Percentiles rank a stretch among this genome's conserved stretches.
phyloP scores from a whole-genome alignment of 2,113 vertebrate genomes.

The Odontophorus gujanensis region DNA sequence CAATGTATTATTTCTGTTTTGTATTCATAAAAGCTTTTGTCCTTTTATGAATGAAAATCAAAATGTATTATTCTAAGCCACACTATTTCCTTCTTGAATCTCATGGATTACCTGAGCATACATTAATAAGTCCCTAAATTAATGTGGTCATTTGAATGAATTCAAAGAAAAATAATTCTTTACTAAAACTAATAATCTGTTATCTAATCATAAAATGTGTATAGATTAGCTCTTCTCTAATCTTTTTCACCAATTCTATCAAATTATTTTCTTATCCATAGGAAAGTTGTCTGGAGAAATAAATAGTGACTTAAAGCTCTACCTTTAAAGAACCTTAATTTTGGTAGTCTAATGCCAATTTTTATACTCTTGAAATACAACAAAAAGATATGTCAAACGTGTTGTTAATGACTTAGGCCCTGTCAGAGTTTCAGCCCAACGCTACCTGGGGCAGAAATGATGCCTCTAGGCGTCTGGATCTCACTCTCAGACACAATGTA shows the following conservation, averaged over 20 bases:
- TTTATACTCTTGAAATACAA: not conserved
- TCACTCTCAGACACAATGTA: not conserved
- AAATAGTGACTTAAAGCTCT: not conserved
- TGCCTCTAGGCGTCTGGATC: not conserved
- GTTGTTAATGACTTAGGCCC: not conserved
- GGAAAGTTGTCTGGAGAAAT: not conserved
- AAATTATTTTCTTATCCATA: not conserved
- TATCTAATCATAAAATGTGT: not conserved
- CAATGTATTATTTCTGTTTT: not conserved
- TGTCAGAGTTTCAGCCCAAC: not conserved
- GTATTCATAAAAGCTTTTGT: not conserved
- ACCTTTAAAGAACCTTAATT: not conserved
- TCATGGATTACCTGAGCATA: not conserved
- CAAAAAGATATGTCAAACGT: not conserved
- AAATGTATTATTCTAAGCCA: not conserved
- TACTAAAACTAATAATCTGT: not conserved
- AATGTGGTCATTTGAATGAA: not conserved
- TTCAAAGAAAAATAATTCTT: not conserved
- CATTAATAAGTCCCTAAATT: not conserved
- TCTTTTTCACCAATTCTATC: not conserved
- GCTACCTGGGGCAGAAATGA: not conserved
- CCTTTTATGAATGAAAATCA: not conserved
- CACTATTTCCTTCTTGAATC: not conserved
- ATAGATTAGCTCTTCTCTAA: not conserved
- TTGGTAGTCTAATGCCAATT: not conserved